Evolutionary conservation across 2,113 vertebrate species (phyloP), one percentile per base, ranked within the genome.

Genomic region (Eptesicus fuscus): DNA sequence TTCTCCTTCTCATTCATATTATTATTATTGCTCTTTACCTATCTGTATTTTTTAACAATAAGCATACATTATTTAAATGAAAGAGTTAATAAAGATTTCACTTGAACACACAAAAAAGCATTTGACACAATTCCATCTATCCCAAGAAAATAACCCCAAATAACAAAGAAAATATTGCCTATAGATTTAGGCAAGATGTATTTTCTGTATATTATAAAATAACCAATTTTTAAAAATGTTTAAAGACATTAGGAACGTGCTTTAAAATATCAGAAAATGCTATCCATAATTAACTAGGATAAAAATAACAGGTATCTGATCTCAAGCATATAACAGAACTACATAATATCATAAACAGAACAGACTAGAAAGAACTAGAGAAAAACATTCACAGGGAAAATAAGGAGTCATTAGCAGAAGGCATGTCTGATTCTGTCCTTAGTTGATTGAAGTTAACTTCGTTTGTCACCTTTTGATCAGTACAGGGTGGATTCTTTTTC

Each of bases 251-350:
- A 61, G 23, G 74, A 80, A 23, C 25, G 44, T 70, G 28, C 20
- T 92, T 56, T n/a, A 53, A 88, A 70, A 91, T 40, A 89, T 56
- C 71, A 90, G 74, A 80, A 92, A 82, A 92, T 90, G 2, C 20
- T 70, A 40, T 8, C 71, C 7, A 37, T 76, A 77, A 28, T 78
- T 70, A 51, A 51, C 53, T 49, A n/a, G 71, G 28, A 49, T 85
- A 67, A 80, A 94, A 89, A 69, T 40, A 73, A 25, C 25, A 69
- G 18, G 61, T 42, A 69, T 12, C 44, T 89, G 22, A 94, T 74
- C 44, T 84, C 84, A 56, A 76, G 42, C 67, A 69, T 53, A 37
- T 22, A 90, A 84, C 20, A 67, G 74, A 74, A 67, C 22, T 9
- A 13, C 53, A 20, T 56, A 73, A 65, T 71, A 59, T 1, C 30